These are phyloP conservation scores for Limnephilus lunatus DNA, from an alignment of 2,888 invertebrate genomes.

Conservation along the genomic window DNA sequence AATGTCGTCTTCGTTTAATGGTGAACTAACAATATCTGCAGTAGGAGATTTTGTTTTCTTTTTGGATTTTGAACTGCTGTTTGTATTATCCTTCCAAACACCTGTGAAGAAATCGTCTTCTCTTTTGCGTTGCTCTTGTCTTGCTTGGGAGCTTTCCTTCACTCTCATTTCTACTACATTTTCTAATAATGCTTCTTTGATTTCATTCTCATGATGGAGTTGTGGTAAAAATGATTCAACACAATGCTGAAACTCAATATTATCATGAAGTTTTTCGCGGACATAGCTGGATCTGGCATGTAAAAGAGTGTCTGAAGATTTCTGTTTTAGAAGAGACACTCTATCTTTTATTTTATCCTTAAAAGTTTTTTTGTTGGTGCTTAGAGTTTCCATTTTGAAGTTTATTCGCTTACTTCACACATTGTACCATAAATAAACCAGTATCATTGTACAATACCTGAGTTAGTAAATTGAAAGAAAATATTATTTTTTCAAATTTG, in stretches of 20 bases:
- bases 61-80: conserved; percentile 23
- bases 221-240: conserved; percentile 52
- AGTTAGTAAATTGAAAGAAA: background rate
- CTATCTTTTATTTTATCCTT: conserved; percentile 60
- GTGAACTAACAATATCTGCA: background rate
- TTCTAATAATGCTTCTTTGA: conserved; percentile 54
- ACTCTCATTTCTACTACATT: conserved; percentile 30
- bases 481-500: background rate
- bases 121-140: conserved; percentile 50
- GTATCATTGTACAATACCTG: background rate
- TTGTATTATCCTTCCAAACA: conserved; percentile 27
- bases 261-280: conserved; percentile 28
- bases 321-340: conserved; percentile 58
- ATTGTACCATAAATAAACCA: no score
- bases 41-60: conserved; percentile 33
- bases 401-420: background rate
- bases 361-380: conserved; percentile 24
- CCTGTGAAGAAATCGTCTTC: conserved; percentile 55
- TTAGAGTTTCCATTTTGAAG: conserved; percentile 1
- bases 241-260: conserved; percentile 20
- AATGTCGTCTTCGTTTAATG: conserved; percentile 19
- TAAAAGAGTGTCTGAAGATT: conserved; percentile 57
- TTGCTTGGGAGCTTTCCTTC: conserved; percentile 47
- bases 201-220: conserved; percentile 54
- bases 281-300: conserved; percentile 45